These are phyloP conservation scores for Molorchus minor DNA, from an alignment of 2,888 invertebrate genomes.

Conservation along the genomic window DNA sequence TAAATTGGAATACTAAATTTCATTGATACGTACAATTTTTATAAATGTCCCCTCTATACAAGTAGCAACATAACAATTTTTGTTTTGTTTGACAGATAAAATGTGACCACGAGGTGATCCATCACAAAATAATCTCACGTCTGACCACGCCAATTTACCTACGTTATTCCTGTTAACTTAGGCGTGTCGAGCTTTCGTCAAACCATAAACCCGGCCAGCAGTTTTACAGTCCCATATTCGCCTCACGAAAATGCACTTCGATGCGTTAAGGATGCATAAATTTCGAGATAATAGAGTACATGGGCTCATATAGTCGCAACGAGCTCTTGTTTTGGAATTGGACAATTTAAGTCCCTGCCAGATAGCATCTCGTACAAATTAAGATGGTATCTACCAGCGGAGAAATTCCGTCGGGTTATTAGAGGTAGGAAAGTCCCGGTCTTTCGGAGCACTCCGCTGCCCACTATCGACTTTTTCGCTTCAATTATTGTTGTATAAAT, in stretches of 20 bases:
- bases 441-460: conserved; percentile 13
- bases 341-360: conserved; percentile 35
- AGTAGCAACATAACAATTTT: too few species aligned
- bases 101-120: background rate
- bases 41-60: too few species aligned
- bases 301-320: conserved; percentile 21
- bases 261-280: conserved; percentile 29
- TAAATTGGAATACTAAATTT: too few species aligned
- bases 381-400: conserved; percentile 38
- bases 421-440: conserved; percentile 5
- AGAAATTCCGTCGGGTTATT: conserved; percentile 16
- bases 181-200: conserved; percentile 7
- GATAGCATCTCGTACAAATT: conserved; percentile 42
- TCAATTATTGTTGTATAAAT: conserved; percentile 24
- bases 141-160: background rate
- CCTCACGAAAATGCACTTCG: conserved; percentile 25
- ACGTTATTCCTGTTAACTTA: background rate
- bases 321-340: conserved; percentile 36
- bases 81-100: too few species aligned
- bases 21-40: too few species aligned
- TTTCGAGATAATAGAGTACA: conserved; percentile 26
- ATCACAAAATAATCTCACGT: background rate
- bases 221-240: conserved; percentile 13
- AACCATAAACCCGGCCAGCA: conserved; percentile 1
- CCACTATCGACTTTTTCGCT: conserved; percentile 23